A percentile compares a stretch with the other conserved stretches of the same genome.
phyloP scores from a whole-genome alignment of 2,797 vertebrate genomes.

The Xerus rutilus region DNA sequence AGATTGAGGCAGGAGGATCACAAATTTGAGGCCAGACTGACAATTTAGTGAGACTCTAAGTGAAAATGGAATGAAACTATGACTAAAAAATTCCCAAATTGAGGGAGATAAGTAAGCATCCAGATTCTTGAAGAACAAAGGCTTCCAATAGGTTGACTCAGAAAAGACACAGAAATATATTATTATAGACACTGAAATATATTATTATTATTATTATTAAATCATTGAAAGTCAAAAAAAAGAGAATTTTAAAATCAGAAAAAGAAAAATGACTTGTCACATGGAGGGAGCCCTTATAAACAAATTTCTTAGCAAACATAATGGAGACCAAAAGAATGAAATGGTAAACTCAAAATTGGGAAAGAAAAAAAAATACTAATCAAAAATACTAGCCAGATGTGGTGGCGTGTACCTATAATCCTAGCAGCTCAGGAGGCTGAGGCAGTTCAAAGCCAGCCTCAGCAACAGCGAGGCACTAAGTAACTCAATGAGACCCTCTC shows the following conservation, averaged over 20 bases:
- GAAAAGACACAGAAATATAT: background rate
- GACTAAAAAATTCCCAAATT: background rate
- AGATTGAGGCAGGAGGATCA: too few species aligned
- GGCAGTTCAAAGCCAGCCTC: too few species aligned
- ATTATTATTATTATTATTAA: background rate
- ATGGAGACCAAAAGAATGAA: background rate
- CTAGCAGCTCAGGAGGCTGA: too few species aligned
- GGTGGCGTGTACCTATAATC: too few species aligned
- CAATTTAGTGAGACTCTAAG: too few species aligned
- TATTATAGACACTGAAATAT: too few species aligned
- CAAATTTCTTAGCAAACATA: background rate
- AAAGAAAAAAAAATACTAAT: background rate
- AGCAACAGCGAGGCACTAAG: too few species aligned
- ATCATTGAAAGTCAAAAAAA: background rate
- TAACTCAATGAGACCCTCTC: too few species aligned
- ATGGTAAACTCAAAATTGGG: background rate
- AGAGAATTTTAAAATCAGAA: background rate
- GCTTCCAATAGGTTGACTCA: background rate
- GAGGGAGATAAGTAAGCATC: background rate
- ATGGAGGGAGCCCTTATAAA: background rate
- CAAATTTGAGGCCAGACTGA: too few species aligned
- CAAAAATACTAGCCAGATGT: background rate
- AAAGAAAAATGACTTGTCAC: background rate
- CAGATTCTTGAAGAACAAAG: background rate
- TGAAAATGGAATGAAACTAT: background rate